Conservation (phyloP, 2,113 vertebrate species). For the Myotis davidii region DNA sequence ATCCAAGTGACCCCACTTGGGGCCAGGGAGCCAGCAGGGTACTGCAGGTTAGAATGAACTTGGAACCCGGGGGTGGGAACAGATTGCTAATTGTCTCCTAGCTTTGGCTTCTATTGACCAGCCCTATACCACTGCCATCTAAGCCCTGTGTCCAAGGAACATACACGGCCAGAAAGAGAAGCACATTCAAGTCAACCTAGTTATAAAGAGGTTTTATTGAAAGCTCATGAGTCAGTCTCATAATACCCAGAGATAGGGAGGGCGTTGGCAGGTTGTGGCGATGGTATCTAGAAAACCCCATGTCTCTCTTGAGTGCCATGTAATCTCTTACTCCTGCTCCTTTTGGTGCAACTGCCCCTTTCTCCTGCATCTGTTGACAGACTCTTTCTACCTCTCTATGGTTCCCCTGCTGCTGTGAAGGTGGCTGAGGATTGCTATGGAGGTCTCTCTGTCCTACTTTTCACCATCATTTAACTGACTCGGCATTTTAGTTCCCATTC, state of each 20-base stretch:
- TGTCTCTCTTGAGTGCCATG: neutral
- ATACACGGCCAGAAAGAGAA: neutral
- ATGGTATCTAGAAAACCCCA: neutral
- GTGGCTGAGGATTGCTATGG: neutral
- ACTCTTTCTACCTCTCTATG: neutral
- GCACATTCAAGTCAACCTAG: neutral
- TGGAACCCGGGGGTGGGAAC: fast-evolving
- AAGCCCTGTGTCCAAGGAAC: neutral
- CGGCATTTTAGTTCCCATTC: neutral
- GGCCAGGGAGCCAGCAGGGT: neutral
- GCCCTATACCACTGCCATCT: neutral
- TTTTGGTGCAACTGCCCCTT: neutral
- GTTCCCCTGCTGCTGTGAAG: neutral
- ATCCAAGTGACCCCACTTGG: neutral
- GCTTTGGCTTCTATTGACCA: neutral
- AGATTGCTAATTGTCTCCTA: neutral
- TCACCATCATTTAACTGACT: neutral
- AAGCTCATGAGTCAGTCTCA: neutral
- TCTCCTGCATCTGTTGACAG: neutral
- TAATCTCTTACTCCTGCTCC: neutral
- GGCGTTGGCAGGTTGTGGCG: neutral
- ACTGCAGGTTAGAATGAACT: neutral
- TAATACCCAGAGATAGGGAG: neutral
- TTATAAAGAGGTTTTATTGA: neutral
- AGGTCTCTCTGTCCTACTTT: neutral